Percentiles rank a stretch among this genome's conserved stretches.
phyloP scores from a whole-genome alignment of 1,140 invertebrate species.

The Megalonaias nervosa region DNA sequence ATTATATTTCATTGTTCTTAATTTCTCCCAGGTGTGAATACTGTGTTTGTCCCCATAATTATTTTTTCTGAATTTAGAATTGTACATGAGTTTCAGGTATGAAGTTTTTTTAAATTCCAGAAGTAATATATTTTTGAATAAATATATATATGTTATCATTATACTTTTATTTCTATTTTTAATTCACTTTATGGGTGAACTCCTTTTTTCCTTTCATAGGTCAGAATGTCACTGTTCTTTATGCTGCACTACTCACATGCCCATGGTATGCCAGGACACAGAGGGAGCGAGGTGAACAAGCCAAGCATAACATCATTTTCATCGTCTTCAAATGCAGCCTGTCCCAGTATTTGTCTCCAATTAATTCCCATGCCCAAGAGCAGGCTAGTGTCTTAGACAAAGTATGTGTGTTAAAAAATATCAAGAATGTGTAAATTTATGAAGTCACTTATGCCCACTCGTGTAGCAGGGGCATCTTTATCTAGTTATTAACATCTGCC shows the following conservation, averaged over 20 bases:
- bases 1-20: too few relatives aligned
- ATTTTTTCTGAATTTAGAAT: too few relatives aligned
- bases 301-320: slow-evolving; percentile 50
- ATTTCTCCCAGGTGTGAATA: too few relatives aligned
- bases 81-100: background rate
- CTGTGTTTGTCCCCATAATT: too few relatives aligned
- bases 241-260: slow-evolving; percentile 43
- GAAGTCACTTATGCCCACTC: too few relatives aligned
- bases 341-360: slow-evolving; percentile 8
- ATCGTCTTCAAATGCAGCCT: slow-evolving; percentile 38
- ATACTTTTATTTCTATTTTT: too few relatives aligned
- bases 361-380: slow-evolving; percentile 14
- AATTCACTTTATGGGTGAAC: too few relatives aligned
- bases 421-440: too few relatives aligned
- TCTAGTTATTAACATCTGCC: too few relatives aligned
- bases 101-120: background rate
- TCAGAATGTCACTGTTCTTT: slow-evolving; percentile 33
- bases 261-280: slow-evolving; percentile 52
- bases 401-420: background rate
- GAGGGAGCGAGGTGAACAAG: slow-evolving; percentile 54
- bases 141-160: too few relatives aligned
- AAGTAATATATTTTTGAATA: background rate
- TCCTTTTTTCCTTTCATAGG: too few relatives aligned
- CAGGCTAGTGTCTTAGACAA: slow-evolving; percentile 29
- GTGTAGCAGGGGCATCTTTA: too few relatives aligned